Evolutionary conservation across 1,140 invertebrate species (phyloP), one percentile per base, ranked within the genome.

Genomic region (Camponotus pennsylvanicus): DNA sequence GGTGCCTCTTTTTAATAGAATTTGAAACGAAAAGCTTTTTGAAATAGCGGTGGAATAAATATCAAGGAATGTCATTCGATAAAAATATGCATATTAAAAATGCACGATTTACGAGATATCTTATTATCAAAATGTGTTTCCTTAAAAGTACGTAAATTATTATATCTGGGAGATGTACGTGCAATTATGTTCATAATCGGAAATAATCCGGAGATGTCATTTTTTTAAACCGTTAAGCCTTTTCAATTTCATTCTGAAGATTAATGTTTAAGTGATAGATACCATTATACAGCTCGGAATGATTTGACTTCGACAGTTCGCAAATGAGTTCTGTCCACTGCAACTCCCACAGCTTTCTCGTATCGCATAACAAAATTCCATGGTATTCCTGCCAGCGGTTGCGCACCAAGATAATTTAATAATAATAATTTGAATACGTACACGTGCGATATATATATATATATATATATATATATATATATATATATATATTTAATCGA

Each of bases 271-370:
- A 76, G 55, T 42, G 42, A 64, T 64, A 45, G 66, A 80, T 80
- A 80, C 40, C 76, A 67, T 52, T 79, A 21, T 79, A 79, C 18
- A 69, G 13, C 13, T 27, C n/a, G 34, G 64, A 80, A 70, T 80
- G n/a, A 80, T 80, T 45, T 49, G 49, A 70, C 64, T 80, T 80
- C 66, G 77, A 55, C 64, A 80, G 77, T 80, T 80, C 34, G 45
- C 34, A 80, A 80, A 70, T 70, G 77, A 80, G 77, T 80, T 80
- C 45, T 80, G 77, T 70, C 64, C 21, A 45, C 70, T 55, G 66
- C n/a, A 57, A 32, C 37, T 42, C 45, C 11, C 27, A 63, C 77
- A 79, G 77, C n/a, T 79, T 42, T 78, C 61, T 32, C 13, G 34
- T 37, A 69, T 49, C 42, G 45, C 40, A 49, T 80, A 80, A 80